Conservation (phyloP, 2,113 vertebrate genomes). For the Crotalus horridus region DNA sequence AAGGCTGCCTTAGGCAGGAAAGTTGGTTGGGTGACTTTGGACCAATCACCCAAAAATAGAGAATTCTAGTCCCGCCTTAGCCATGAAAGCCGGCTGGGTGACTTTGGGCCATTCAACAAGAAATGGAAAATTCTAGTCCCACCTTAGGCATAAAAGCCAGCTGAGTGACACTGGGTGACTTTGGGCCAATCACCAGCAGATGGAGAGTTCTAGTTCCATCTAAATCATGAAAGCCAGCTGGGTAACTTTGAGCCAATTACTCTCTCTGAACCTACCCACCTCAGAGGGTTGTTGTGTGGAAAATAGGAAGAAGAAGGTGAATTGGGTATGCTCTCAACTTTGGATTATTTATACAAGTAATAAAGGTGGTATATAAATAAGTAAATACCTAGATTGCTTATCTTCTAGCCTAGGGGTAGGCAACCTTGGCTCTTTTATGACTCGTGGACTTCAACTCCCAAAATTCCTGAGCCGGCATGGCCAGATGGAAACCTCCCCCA, state of each 20-base stretch:
- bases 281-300: neutral
- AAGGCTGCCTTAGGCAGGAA: neutral
- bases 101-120: neutral
- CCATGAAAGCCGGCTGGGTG: neutral
- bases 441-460: too few relatives aligned
- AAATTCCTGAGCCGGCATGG: too few relatives aligned
- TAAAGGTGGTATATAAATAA: too few relatives aligned
- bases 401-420: too few relatives aligned
- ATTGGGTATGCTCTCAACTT: too few relatives aligned
- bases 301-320: neutral
- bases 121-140: neutral
- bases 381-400: neutral
- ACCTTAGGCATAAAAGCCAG: neutral
- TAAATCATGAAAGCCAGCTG: neutral
- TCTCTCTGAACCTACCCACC: neutral
- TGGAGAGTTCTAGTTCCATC: neutral
- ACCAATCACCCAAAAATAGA: too few relatives aligned
- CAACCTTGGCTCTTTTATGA: too few relatives aligned
- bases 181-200: neutral
- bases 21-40: neutral
- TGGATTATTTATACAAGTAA: too few relatives aligned
- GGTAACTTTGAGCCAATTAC: neutral
- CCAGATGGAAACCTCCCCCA: too few relatives aligned
- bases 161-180: neutral
- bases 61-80: too few relatives aligned